phyloP scores from a whole-genome alignment of 2,797 vertebrate species.

The Dallia pectoralis region DNA sequence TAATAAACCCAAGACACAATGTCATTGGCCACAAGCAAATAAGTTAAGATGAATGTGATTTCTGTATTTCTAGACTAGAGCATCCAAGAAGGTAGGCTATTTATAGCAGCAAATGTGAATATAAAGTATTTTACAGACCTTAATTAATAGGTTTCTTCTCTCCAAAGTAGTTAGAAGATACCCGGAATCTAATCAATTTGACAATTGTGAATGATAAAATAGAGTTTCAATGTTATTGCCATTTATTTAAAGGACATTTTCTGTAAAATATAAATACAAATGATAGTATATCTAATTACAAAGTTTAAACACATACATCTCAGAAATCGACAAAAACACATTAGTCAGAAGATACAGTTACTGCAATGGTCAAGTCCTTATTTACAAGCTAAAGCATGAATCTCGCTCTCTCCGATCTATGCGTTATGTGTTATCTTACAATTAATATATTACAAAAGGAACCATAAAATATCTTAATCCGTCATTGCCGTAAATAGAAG shows the following conservation, averaged over 20 bases:
- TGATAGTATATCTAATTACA: slow-evolving; percentile 89
- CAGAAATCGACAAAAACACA: slow-evolving; percentile 71
- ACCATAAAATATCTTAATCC: slow-evolving; percentile 86
- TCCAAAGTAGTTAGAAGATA: neutral
- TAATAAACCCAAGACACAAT: slow-evolving; percentile 24
- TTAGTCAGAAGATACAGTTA: slow-evolving; percentile 85
- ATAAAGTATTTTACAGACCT: neutral
- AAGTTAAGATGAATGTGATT: neutral
- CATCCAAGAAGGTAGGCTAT: neutral
- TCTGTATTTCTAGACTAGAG: neutral
- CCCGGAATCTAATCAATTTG: neutral
- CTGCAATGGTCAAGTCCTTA: slow-evolving; percentile 68
- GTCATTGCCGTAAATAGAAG: slow-evolving; percentile 81
- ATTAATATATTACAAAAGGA: slow-evolving; percentile 84
- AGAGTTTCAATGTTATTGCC: slow-evolving; percentile 84
- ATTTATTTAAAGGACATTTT: slow-evolving; percentile 84
- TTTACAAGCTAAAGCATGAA: slow-evolving; percentile 86
- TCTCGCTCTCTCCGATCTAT: slow-evolving; percentile 57
- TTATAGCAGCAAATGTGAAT: neutral
- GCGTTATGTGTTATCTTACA: slow-evolving; percentile 69
- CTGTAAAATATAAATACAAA: slow-evolving; percentile 98
- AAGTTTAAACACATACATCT: slow-evolving; percentile 91
- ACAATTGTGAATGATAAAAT: neutral
- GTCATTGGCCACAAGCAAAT: neutral
- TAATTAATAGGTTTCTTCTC: neutral